Percentiles rank a stretch among this genome's conserved stretches.
These are phyloP conservation scores for Pangasius krempfi DNA, from an alignment of 2,797 vertebrate genomes.

Conservation along the genomic window DNA sequence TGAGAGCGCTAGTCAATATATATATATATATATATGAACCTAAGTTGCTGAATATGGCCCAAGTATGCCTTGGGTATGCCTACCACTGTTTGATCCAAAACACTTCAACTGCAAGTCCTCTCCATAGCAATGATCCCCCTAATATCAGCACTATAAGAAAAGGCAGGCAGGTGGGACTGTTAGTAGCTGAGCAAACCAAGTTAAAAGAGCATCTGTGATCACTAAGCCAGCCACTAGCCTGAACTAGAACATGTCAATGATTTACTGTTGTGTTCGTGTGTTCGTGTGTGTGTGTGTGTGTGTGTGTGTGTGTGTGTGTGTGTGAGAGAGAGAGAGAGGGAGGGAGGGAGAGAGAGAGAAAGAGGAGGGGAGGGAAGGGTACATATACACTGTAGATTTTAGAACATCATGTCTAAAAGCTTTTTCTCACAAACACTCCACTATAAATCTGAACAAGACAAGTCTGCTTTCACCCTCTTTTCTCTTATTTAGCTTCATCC, in stretches of 20 bases:
- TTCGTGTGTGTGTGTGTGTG: background rate
- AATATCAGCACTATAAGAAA: background rate
- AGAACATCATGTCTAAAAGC: conserved; percentile 36
- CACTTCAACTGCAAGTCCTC: background rate
- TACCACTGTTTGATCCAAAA: background rate
- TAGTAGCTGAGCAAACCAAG: background rate
- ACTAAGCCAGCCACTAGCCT: background rate
- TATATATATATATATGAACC: background rate
- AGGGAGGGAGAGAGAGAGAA: background rate
- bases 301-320: background rate
- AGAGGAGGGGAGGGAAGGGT: background rate
- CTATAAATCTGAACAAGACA: conserved; percentile 5
- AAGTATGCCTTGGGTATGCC: too few relatives aligned
- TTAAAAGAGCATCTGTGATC: background rate
- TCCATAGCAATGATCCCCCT: background rate
- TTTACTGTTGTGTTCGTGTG: background rate
- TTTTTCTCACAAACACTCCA: conserved; percentile 26
- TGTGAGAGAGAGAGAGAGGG: background rate
- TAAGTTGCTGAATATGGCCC: background rate
- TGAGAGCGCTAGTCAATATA: background rate
- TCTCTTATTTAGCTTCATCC: background rate
- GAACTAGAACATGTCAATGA: background rate
- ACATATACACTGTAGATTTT: conserved; percentile 3
- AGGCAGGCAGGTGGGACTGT: background rate
- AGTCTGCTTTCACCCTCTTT: conserved; percentile 21